Percentiles rank a stretch among this genome's conserved stretches.
These are phyloP conservation scores for Crax fasciolata DNA, from an alignment of 2,797 vertebrate genomes.

Conservation along the genomic window DNA sequence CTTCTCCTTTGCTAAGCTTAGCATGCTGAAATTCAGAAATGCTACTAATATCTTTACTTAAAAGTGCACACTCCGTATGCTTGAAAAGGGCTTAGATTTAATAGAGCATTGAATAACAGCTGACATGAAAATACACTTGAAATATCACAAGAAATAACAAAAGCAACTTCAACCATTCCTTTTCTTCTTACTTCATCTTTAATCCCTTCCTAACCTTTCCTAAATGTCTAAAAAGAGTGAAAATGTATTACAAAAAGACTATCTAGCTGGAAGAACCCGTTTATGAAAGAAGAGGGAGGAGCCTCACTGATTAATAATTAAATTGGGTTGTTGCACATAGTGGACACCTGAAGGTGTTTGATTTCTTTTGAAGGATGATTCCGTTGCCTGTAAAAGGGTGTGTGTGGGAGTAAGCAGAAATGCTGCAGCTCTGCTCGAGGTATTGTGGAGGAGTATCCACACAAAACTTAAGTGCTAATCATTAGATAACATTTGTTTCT, in stretches of 20 bases:
- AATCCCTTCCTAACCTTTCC: fast-evolving
- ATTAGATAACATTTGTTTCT: no score
- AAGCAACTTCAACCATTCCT: fast-evolving
- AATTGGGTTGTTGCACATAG: not conserved
- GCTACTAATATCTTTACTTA: not conserved
- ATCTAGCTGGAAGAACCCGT: not conserved
- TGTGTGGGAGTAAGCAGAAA: fast-evolving
- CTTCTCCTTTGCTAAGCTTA: not conserved
- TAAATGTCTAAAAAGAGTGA: fast-evolving
- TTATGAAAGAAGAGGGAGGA: not conserved
- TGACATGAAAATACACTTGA: fast-evolving
- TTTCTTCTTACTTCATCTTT: not conserved
- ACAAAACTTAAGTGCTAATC: fast-evolving
- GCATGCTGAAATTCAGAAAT: fast-evolving
- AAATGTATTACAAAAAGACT: fast-evolving
- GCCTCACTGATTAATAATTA: not conserved
- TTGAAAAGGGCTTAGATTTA: fast-evolving
- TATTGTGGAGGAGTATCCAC: fast-evolving
- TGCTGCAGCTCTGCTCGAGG: fast-evolving
- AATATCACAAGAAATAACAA: fast-evolving
- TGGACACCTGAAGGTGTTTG: fast-evolving
- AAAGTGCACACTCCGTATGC: fast-evolving
- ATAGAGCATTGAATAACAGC: fast-evolving
- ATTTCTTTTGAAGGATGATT: fast-evolving
- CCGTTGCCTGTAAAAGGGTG: fast-evolving